Evolutionary conservation across 2,888 invertebrate species (phyloP).

Genomic region (Papilio protenor): DNA sequence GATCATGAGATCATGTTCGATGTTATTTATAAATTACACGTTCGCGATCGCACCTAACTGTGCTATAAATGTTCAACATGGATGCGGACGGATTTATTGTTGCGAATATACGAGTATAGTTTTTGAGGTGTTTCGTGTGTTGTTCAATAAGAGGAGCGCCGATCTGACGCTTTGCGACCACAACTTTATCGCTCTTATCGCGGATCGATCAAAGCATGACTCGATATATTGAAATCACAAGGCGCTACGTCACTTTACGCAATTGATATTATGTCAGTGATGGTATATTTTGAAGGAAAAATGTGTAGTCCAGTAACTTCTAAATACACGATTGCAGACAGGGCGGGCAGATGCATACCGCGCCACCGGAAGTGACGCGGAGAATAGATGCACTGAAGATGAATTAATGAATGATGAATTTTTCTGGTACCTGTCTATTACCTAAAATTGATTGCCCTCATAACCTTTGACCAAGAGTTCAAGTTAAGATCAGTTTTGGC

Average conservation of each 20-base stretch:
- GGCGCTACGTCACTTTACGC: slow-evolving; percentile 3
- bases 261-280: not conserved
- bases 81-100: not conserved
- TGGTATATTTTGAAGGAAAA: slow-evolving; percentile 45
- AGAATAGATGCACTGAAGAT: not conserved
- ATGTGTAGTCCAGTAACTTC: not conserved
- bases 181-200: not conserved
- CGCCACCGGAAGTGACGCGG: slow-evolving; percentile 65
- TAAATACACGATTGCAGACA: too few species aligned
- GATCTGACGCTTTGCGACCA: not conserved
- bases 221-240: slow-evolving; percentile 1
- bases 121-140: not conserved
- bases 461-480: too few species aligned
- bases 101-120: not conserved
- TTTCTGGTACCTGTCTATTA: too few species aligned
- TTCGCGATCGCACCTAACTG: not conserved
- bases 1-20: slow-evolving; percentile 8
- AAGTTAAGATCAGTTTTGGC: too few species aligned
- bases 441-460: too few species aligned
- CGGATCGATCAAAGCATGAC: not conserved
- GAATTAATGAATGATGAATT: too few species aligned
- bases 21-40: slow-evolving; percentile 12
- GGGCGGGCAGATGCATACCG: too few species aligned
- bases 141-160: not conserved
- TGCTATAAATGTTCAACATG: slow-evolving; percentile 4